phyloP scores from a whole-genome alignment of 2,797 vertebrate species.

The Acipenser oxyrinchus region DNA sequence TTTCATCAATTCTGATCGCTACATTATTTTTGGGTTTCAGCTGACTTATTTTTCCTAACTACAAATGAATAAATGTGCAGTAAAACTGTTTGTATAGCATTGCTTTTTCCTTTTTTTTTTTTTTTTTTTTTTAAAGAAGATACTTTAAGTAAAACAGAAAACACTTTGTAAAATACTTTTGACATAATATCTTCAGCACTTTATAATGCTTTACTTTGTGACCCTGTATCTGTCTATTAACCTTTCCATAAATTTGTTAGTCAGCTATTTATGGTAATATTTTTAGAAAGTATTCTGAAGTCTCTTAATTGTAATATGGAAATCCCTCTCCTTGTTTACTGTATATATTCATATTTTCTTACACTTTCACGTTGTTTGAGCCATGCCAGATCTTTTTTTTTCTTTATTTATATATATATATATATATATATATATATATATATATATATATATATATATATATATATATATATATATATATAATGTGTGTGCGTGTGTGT shows the following conservation, averaged over 20 bases:
- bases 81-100: constrained; percentile 25
- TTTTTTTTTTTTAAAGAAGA: neutral
- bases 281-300: constrained; percentile 19
- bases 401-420: constrained; percentile 4
- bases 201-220: constrained; percentile 59
- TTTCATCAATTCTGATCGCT: neutral
- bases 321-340: constrained; percentile 27
- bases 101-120: constrained; percentile 32
- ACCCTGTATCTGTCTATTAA: constrained; percentile 52
- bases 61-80: constrained; percentile 18
- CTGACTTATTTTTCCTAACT: neutral
- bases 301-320: constrained; percentile 24
- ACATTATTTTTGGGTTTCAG: neutral
- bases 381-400: neutral
- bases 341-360: constrained; percentile 20
- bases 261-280: constrained; percentile 25
- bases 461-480: neutral
- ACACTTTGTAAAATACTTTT: constrained; percentile 22
- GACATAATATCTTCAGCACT: constrained; percentile 53
- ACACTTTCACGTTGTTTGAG: neutral
- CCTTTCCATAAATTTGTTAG: constrained; percentile 31
- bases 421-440: constrained; percentile 21
- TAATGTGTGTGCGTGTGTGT: constrained; percentile 29
- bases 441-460: constrained; percentile 5
- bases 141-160: constrained; percentile 15